Evolutionary conservation across 1,140 invertebrate genomes (phyloP), one percentile per base, ranked within the genome.

Genomic region (Procambarus clarkii): DNA sequence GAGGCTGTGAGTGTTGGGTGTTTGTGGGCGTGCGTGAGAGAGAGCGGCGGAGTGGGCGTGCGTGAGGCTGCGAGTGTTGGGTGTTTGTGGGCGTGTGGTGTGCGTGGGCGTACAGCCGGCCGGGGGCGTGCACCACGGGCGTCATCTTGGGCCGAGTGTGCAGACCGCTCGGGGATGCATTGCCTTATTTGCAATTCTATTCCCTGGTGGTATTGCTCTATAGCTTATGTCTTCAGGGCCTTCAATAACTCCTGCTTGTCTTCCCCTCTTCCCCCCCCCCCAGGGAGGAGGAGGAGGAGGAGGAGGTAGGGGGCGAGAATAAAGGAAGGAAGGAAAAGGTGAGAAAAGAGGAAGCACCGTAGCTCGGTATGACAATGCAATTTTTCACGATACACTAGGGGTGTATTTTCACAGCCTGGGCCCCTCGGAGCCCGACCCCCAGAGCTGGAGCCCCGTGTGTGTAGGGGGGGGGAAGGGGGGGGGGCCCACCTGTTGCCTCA

Each of bases 131-230:
- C 60, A 64, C 18, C 11, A 15, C 18, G 60, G 60, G 60, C 60
- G 60, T 24, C n/a, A 34, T 11, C n/a, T 4, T 74, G 69, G 69
- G n/a, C n/a, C n/a, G 69, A 18, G 69, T 74, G 24, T 24, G 11
- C 69, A 34, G n/a, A n/a, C 69, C 0, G 69, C n/a, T 74, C 11
- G 69, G 13, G n/a, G 69, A 74, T 74, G 11, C 69, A 74, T 74
- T 24, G 69, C 69, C 69, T 74, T 74, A 74, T 74, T 74, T 74
- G 69, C 69, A 74, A 74, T 74, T 74, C 69, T 34, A 74, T 74
- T 74, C 69, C n/a, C 9, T 21, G 69, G 21, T 74, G 0, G 69
- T 74, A 74, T 74, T 74, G 69, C 69, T 74, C 69, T 34, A 74
- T 74, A 74, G 4, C 69, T 74, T 74, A 74, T 74, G 69, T 74